Evolutionary conservation across 2,888 invertebrate species (phyloP).

Genomic region (Exephanes ischioxanthus): DNA sequence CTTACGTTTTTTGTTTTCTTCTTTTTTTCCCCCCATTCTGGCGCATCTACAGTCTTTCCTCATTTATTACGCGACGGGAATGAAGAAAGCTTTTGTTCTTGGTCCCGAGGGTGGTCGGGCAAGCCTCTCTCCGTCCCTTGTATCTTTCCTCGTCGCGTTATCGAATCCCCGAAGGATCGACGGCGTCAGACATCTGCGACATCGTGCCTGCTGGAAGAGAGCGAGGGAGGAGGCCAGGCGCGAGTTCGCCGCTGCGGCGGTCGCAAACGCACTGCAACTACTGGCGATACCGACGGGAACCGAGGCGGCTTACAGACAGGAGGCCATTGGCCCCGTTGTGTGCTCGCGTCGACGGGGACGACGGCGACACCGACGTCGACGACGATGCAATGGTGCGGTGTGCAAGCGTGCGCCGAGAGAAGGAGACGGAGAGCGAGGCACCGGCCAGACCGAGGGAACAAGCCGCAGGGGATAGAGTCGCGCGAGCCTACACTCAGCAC

Average conservation of each 20-base stretch:
- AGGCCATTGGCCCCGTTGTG: slow-evolving; percentile 76
- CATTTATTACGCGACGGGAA: background rate
- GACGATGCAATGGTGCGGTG: slow-evolving; percentile 79
- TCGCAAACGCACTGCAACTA: slow-evolving; percentile 57
- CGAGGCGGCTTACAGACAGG: slow-evolving; percentile 59
- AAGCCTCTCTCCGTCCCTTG: background rate
- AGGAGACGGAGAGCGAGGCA: slow-evolving; percentile 35
- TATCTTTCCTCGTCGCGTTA: slow-evolving; percentile 5
- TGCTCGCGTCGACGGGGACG: slow-evolving; percentile 47
- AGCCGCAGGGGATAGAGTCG: slow-evolving; percentile 45
- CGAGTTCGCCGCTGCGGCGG: slow-evolving; percentile 22
- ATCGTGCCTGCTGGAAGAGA: background rate
- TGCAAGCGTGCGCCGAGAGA: slow-evolving; percentile 72
- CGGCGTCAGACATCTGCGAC: slow-evolving; percentile 13
- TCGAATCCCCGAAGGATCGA: slow-evolving; percentile 29
- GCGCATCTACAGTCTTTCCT: background rate
- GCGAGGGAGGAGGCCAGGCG: slow-evolving; percentile 24
- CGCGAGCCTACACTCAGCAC: slow-evolving; percentile 51
- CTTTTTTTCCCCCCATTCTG: background rate
- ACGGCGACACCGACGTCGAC: slow-evolving; percentile 58
- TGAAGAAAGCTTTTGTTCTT: slow-evolving; percentile 46
- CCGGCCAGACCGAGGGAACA: slow-evolving; percentile 25
- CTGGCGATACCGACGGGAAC: slow-evolving; percentile 35
- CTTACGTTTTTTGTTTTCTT: slow-evolving; percentile 8
- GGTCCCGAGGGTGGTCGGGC: slow-evolving; percentile 5